Evolutionary conservation across 2,888 invertebrate species (phyloP).

Genomic region (Drosophila stalkeri): DNA sequence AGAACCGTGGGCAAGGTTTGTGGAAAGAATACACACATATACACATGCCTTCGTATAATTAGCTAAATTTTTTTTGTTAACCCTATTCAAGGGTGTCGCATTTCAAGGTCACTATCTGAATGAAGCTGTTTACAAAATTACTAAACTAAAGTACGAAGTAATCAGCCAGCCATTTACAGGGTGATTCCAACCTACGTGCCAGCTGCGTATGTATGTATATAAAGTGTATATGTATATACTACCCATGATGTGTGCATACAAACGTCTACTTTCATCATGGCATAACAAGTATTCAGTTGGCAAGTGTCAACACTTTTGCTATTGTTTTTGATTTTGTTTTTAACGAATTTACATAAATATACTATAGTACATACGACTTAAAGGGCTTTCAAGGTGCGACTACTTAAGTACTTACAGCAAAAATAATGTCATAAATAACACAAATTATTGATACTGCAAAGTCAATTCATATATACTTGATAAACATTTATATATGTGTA

Average conservation of each 20-base stretch:
- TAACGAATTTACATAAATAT: conserved; percentile 40
- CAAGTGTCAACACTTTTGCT: neutral
- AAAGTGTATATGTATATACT: neutral
- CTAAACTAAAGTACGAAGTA: neutral
- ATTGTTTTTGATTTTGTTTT: conserved; percentile 7
- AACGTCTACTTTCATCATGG: neutral
- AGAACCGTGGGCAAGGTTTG: conserved; percentile 8
- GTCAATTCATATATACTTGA: neutral
- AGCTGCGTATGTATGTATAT: neutral
- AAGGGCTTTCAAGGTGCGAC: conserved; percentile 34
- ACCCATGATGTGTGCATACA: neutral
- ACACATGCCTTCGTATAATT: neutral
- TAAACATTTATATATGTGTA: neutral
- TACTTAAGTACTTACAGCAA: conserved; percentile 24
- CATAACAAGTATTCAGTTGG: neutral
- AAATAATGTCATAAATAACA: conserved; percentile 23
- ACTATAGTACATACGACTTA: conserved; percentile 1
- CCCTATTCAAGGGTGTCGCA: conserved; percentile 9
- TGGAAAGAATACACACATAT: neutral
- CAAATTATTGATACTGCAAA: conserved; percentile 20
- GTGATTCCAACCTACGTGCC: conserved; percentile 12
- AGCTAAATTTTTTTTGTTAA: neutral
- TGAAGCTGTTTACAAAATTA: conserved; percentile 7
- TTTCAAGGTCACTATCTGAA: conserved; percentile 55
- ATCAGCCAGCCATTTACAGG: neutral